phyloP scores from a whole-genome alignment of 2,113 vertebrate species.

The Dinomys branickii region DNA sequence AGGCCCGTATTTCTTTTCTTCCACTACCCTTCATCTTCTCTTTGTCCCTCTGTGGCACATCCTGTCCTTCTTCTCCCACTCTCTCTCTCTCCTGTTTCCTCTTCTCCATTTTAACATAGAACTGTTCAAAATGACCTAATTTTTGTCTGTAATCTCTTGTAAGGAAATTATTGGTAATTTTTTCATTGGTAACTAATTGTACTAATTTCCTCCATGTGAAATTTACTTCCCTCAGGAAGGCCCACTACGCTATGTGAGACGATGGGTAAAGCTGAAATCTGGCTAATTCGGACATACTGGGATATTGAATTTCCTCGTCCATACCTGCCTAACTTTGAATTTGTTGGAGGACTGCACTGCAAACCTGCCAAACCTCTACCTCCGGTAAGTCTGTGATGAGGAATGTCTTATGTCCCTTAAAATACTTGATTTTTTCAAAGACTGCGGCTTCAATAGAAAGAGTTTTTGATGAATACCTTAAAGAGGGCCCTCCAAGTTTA shows the following conservation, averaged over 20 bases:
- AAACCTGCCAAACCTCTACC: no score
- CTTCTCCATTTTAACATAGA: background rate
- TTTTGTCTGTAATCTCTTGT: background rate
- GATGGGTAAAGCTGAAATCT: no score
- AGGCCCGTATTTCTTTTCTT: background rate
- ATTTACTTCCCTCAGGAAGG: no score
- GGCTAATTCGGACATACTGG: no score
- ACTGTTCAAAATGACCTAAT: background rate
- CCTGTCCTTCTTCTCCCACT: background rate
- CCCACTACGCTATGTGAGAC: no score
- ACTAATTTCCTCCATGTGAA: no score
- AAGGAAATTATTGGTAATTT: no score
- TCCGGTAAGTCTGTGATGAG: slow-evolving; percentile 76
- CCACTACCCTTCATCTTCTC: background rate
- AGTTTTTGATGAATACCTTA: background rate
- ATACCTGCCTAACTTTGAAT: no score
- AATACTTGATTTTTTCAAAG: background rate
- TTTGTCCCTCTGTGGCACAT: background rate
- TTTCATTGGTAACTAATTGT: no score
- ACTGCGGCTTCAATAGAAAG: background rate
- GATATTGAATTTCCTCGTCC: no score
- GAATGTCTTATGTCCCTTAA: background rate
- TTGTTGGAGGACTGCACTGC: no score
- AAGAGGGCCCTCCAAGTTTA: background rate
- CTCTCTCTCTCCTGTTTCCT: background rate